Base-by-base conservation (phyloP, 2,113 vertebrate genomes). In the Eulacestoma nigropectus region DNA sequence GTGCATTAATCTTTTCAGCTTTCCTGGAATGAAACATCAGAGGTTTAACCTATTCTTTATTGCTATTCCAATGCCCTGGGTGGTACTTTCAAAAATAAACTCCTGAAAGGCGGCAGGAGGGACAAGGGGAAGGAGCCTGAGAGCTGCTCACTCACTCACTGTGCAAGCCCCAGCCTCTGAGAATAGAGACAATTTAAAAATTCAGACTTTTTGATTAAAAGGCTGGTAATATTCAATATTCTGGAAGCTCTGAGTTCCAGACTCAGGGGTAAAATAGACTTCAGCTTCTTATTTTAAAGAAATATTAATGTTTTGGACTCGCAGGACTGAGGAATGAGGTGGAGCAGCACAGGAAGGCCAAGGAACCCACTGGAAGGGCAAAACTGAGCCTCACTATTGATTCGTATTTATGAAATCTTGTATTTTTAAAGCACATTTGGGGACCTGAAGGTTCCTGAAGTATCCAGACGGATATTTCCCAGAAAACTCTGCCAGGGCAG, bases 41-140 rank as follows among this genome's bases (percentile, higher is more conserved):
- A 93, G 84, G 57, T 94, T 90, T 95, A 92, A 96, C 89, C 93
- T 96, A 8, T 92, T 97, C 93, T 97, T 96, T 97, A 97, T 96
- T 97, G 96, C 95, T 96, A 76, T 96, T 91, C 84, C 96, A 95
- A 72, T 88, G 91, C 91, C 89, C 96, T 89, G 87, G 92, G 76
- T 95, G 85, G 93, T 95, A 55, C 85, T 95, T 97, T 93, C 46
- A 95, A 97, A 94, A 95, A 96, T 90, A 95, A 95, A 93, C 89
- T 93, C 87, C 83, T 72, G 76, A 59, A 95, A 97, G 76, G 64
- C 39, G 13, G 79, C 84, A 63, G 75, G 72, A 76, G 74, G 60
- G 60, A 56, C 37, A 80, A 74, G 55, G 64, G n/a, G 41, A 92
- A 65, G 50, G 84, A 84, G 67, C 78, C 46, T 47, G 39, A 44